Conservation (phyloP, 2,113 vertebrate species). For the Cyphotilapia sp. region DNA sequence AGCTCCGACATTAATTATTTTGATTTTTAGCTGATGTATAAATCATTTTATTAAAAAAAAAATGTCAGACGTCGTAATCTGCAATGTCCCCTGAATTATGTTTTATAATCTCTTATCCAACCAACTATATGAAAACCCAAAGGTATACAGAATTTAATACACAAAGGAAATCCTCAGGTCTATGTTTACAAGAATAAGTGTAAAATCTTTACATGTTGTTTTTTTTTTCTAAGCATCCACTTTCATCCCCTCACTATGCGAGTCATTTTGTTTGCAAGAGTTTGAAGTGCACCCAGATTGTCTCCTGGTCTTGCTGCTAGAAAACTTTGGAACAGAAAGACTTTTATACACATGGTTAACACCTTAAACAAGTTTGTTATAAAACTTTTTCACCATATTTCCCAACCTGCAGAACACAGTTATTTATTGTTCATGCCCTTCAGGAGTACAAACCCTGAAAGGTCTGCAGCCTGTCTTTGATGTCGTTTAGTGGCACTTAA, state of each 20-base stretch:
- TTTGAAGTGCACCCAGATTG: background rate
- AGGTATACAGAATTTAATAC: background rate
- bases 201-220: background rate
- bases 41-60: background rate
- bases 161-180: background rate
- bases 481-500: background rate
- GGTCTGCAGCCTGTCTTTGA: background rate
- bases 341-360: background rate
- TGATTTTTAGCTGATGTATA: background rate
- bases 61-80: background rate
- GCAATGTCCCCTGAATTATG: background rate
- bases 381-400: background rate
- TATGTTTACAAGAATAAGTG: background rate
- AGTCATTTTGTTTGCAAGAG: background rate
- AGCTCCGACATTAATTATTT: background rate
- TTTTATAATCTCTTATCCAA: background rate
- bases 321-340: background rate
- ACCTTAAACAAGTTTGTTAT: background rate
- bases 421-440: background rate
- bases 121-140: background rate
- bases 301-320: background rate
- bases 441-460: background rate
- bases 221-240: background rate
- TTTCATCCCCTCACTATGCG: background rate
- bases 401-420: background rate